These are phyloP conservation scores for Australoheros facetus DNA, from an alignment of 2,797 vertebrate species.

Conservation along the genomic window DNA sequence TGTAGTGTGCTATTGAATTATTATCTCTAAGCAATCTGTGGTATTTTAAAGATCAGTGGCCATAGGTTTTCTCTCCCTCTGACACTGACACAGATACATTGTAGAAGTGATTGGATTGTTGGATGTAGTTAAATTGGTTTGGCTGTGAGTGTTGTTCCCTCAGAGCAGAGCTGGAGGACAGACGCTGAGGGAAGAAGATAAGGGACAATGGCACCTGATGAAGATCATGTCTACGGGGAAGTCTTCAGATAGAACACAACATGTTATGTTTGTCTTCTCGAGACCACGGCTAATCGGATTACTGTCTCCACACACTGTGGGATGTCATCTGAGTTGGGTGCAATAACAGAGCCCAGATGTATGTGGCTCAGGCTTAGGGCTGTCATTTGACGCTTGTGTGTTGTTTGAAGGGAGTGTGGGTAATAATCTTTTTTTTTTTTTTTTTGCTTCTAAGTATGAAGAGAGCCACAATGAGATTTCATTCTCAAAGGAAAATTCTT, in stretches of 20 bases:
- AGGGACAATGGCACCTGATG: conserved; percentile 60
- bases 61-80: conserved; percentile 36
- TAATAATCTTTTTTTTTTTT: neutral
- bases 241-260: conserved; percentile 55
- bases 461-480: neutral
- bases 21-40: conserved; percentile 43
- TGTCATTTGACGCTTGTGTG: conserved; percentile 22
- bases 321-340: conserved; percentile 46
- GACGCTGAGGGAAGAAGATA: conserved; percentile 55
- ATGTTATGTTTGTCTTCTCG: conserved; percentile 62
- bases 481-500: conserved; percentile 1
- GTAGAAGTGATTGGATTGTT: conserved; percentile 70
- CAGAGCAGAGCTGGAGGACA: conserved; percentile 56
- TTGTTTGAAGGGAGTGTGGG: conserved; percentile 6
- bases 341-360: conserved; percentile 42
- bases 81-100: conserved; percentile 72
- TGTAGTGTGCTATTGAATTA: conserved; percentile 53
- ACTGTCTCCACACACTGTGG: conserved; percentile 41
- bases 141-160: conserved; percentile 45
- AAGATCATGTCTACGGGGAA: conserved; percentile 53
- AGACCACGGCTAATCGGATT: conserved; percentile 63
- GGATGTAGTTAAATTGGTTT: conserved; percentile 65
- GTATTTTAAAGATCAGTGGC: conserved; percentile 67
- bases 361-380: conserved; percentile 16
- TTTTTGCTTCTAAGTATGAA: conserved; percentile 25